These are phyloP conservation scores for Atrina japonica DNA, from an alignment of 2,888 invertebrate species.

Conservation along the genomic window DNA sequence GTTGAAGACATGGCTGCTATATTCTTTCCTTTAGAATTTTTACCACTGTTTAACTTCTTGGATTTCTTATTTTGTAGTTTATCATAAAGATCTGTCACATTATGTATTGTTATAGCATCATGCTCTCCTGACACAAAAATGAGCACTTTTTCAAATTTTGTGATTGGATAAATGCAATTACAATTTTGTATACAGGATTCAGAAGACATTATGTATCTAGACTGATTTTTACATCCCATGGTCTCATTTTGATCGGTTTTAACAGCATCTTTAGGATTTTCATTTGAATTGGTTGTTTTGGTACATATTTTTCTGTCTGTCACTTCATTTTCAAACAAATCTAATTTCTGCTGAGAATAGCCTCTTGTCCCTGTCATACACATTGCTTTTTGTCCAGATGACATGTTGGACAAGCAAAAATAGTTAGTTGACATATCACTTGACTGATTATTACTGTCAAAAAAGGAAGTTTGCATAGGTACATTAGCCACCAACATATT, in stretches of 20 bases:
- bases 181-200: too few relatives aligned
- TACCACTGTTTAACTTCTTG: background rate
- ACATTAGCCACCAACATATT: constrained; percentile 56
- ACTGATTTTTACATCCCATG: background rate
- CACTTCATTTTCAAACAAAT: too few relatives aligned
- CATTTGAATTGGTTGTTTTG: too few relatives aligned
- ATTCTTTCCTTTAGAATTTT: background rate
- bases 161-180: too few relatives aligned
- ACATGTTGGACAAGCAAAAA: too few relatives aligned
- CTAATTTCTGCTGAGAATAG: too few relatives aligned
- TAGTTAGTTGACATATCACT: constrained; percentile 5
- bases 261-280: background rate
- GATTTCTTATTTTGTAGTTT: constrained; percentile 1
- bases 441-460: constrained; percentile 11
- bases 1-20: background rate
- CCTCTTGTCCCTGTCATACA: too few relatives aligned
- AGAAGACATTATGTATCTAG: too few relatives aligned
- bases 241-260: background rate
- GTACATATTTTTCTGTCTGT: too few relatives aligned
- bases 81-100: constrained; percentile 41
- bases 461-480: constrained; percentile 12
- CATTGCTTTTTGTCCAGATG: too few relatives aligned
- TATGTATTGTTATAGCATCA: constrained; percentile 51
- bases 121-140: constrained; percentile 54
- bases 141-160: constrained; percentile 18